Base-by-base conservation (phyloP, 30 jellyfish, hydroid and myxozoan species). In the Turritopsis rubra region DNA sequence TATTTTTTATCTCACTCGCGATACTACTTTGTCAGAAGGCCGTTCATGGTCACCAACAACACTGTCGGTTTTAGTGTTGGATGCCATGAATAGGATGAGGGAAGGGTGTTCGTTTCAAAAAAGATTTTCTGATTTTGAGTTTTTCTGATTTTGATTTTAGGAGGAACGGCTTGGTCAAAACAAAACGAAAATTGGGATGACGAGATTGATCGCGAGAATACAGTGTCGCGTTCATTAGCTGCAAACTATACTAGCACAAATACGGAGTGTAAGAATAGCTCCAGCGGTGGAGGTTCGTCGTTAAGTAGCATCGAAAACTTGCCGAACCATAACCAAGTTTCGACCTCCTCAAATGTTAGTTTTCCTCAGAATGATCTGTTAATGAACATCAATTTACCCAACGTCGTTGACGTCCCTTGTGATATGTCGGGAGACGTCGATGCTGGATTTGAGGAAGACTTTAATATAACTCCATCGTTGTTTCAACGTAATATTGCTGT, bases 401-500 rank as follows among this genome's bases (percentile, higher is more conserved):
- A 23, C 28, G 28, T 68, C 28, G 77, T 68, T 22, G 31, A 17
- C 17, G 77, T 68, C 30, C 16, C 16, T 27, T 0, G 30, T 27
- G 72, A 30, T 17, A 52, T 25, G 53, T 72, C 85, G 28, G 16
- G 1, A 29, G 85, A 28, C 20, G 72, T 21, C 7, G 85, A 77
- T 1, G 71, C 85, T 77, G 85, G 85, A 18, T 21, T 77, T 77
- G 85, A 77, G 18, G 85, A 77, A 24, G 85, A 77, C 28, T 77
- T 77, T 8, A 77, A 77, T 77, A 77, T 77, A 1, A 30, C 41
- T 26, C 71, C 71, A 29, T 60, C 41, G 8, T 26, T 77, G 72
- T 77, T 77, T 30, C 66, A 77, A 29, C 25, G 73, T 1, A 52
- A 27, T 1, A 16, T 1, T 7, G 7, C 18, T 72, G 30, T 18